Evolutionary conservation across 1,140 invertebrate genomes (phyloP), one percentile per base, ranked within the genome.

Genomic region (Ectropis grisescens): DNA sequence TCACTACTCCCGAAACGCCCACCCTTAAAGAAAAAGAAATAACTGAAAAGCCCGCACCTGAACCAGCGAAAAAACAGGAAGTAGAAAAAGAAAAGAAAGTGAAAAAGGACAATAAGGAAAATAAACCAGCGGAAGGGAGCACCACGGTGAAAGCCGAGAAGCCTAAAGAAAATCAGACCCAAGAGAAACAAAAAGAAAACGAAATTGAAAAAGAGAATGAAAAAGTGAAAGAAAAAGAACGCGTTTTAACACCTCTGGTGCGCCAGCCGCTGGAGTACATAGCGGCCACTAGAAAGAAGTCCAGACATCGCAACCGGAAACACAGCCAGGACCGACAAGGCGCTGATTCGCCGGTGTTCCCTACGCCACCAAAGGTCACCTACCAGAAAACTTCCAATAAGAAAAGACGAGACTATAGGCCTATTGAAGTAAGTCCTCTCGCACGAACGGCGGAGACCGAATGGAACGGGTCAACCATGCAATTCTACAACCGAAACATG

Each of bases 401-500:
- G 32, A 86, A 85, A 43, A 69, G 82, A 29, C 79, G 82, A 39
- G 83, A 85, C 26, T 86, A 87, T 28, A 76, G 84, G 26, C 82
- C 82, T 1, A 66, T 82, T 37, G 83, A 83, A 33, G 72, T 64
- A 13, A 84, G 74, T 34, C 82, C 80, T 13, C 58, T 82, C 10
- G 71, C 59, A 5, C 58, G 60, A 13, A 37, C 72, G 2, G 26
- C 56, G 1, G 70, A 74, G 29, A 56, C 48, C 2, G 80, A 85
- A 29, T 89, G 89, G 86, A 91, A 90, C 47, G 89, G 89, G 4
- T 84, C 84, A 5, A 87, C 88, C 0, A 61, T 88, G 36, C 85
- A 90, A 33, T 87, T 89, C 47, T 91, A 85, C 64, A 88, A 85
- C 68, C 82, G 82, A 15, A 85, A 79, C 46, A 50, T 86, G 11